Percentiles rank a stretch among this genome's conserved stretches.
Conservation (phyloP, 2,888 invertebrate genomes). For the Thymelicus sylvestris region DNA sequence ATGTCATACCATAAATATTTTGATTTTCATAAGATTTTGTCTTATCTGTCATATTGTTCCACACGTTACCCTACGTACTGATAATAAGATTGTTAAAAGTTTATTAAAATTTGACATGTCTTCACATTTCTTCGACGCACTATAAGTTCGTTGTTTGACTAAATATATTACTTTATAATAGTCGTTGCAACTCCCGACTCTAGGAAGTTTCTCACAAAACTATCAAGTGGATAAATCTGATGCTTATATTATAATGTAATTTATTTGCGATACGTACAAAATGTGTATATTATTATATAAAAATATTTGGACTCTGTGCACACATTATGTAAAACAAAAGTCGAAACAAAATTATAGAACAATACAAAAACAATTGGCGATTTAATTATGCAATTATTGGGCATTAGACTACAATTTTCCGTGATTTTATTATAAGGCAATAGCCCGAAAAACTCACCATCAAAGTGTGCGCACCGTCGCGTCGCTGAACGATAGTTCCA, state of each 20-base stretch:
- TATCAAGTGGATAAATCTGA: neutral
- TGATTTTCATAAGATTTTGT: too few relatives aligned
- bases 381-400: neutral
- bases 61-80: too few relatives aligned
- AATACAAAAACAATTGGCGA: neutral
- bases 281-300: neutral
- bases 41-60: too few relatives aligned
- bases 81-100: too few relatives aligned
- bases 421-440: neutral
- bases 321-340: neutral
- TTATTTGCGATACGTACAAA: neutral
- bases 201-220: constrained; percentile 8
- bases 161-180: neutral
- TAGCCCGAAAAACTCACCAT: neutral
- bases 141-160: too few relatives aligned
- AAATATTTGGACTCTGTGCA: neutral
- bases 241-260: constrained; percentile 3
- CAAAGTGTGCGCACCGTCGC: constrained; percentile 9
- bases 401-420: neutral
- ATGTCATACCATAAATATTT: too few relatives aligned
- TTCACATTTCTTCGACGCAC: too few relatives aligned
- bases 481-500: neutral
- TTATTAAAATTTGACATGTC: too few relatives aligned
- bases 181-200: constrained; percentile 5
- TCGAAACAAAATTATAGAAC: neutral